Base-by-base conservation (phyloP, 2,888 invertebrate genomes). In the Pristionchus japonicus region DNA sequence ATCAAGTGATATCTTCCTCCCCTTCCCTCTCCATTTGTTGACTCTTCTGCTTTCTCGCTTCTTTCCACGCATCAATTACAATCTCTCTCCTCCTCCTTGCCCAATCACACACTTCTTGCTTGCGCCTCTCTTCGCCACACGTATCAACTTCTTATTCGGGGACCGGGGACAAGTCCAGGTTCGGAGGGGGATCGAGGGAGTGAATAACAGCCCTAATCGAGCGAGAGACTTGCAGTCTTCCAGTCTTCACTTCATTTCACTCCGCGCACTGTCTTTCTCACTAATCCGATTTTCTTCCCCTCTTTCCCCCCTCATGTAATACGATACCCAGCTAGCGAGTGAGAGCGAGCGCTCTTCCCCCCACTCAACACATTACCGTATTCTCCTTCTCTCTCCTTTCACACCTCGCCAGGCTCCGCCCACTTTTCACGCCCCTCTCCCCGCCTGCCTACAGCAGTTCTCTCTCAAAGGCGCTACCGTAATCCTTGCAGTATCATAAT, bases 351-450 rank as follows among this genome's bases (percentile, higher is more conserved):
- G n/a, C 77, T 77, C 77, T 40, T 27, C 43, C 27, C 77, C 43
- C n/a, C 47, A n/a, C n/a, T 43, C 47, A 77, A 47, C 77, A 77
- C 77, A 77, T 77, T 77, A 77, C 77, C 77, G 82, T 52, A 83
- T 83, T 83, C 82, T 52, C 82, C 34, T 52, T n/a, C 43, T 15
- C 31, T 80, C 37, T 34, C 52, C 34, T 83, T 83, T 83, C 82
- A 83, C 82, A 83, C 82, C 82, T 83, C 82, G 49, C n/a, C n/a
- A 80, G 82, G 52, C 82, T 83, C 82, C 82, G 82, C 82, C 82
- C 82, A 83, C 82, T 83, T 83, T 83, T 52, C 52, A 52, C 82
- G 34, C 82, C 82, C 34, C 49, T 47, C 43, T 13, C n/a, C 77
- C n/a, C 74, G n/a, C 77, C n/a, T 40, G 47, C 49, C 80, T 31